Conservation (phyloP, 2,797 vertebrate species). For the Ataeniobius toweri region DNA sequence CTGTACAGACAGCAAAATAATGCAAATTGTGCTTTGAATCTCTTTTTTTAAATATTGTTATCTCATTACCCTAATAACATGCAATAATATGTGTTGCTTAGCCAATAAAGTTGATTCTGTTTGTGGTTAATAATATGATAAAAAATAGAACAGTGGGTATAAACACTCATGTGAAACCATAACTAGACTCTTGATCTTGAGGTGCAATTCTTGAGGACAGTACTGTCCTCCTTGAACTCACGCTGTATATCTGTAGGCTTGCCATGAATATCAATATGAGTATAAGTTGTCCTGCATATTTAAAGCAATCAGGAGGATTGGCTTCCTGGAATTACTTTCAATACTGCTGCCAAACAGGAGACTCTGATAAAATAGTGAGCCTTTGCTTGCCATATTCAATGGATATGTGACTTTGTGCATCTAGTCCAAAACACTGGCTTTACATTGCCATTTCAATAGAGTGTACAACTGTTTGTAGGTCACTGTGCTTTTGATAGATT, state of each 20-base stretch:
- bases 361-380: constrained; percentile 45
- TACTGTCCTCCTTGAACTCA: constrained; percentile 7
- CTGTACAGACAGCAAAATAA: not conserved
- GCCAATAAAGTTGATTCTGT: not conserved
- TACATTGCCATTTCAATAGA: constrained; percentile 54
- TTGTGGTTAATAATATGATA: not conserved
- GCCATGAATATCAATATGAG: constrained; percentile 23
- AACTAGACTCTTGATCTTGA: not conserved
- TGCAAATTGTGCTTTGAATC: not conserved
- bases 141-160: not conserved
- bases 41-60: not conserved
- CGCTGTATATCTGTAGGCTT: constrained; percentile 10
- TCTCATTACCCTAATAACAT: not conserved
- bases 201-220: constrained; percentile 4
- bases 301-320: constrained; percentile 53
- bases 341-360: constrained; percentile 53
- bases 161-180: not conserved
- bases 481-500: constrained; percentile 74
- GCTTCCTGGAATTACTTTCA: constrained; percentile 54
- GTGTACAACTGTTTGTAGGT: constrained; percentile 68
- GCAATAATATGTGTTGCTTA: not conserved
- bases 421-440: constrained; percentile 23
- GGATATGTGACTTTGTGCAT: constrained; percentile 41
- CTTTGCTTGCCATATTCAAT: constrained; percentile 51
- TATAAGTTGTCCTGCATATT: constrained; percentile 31